Conservation (phyloP, 2,888 invertebrate species). For the Drosophila mimetica region DNA sequence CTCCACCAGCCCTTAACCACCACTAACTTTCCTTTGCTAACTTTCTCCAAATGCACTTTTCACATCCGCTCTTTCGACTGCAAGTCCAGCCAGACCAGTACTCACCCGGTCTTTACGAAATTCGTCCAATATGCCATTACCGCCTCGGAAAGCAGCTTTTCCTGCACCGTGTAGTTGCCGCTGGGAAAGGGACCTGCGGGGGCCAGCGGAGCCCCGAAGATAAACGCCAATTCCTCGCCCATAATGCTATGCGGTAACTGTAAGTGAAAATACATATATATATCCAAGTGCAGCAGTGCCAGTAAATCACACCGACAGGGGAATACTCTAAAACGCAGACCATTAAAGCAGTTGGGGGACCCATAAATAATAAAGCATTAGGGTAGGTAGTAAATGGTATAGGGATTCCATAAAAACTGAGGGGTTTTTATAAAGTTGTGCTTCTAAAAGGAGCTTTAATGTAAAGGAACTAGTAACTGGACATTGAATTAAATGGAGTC, state of each 20-base stretch:
- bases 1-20: neutral
- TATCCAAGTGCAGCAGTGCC: slow-evolving; percentile 13
- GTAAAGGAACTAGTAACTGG: too few species aligned
- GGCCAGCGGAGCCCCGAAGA: slow-evolving; percentile 93
- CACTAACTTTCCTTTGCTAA: slow-evolving; percentile 34
- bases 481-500: too few species aligned
- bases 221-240: slow-evolving; percentile 94
- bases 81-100: slow-evolving; percentile 47
- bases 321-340: slow-evolving; percentile 35
- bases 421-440: too few species aligned
- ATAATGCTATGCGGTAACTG: slow-evolving; percentile 91
- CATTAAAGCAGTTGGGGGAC: neutral
- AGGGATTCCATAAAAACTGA: neutral
- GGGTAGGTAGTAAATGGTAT: neutral
- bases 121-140: slow-evolving; percentile 96
- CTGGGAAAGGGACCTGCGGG: slow-evolving; percentile 89
- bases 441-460: too few species aligned
- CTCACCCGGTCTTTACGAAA: slow-evolving; percentile 95
- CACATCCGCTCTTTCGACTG: slow-evolving; percentile 47
- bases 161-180: slow-evolving; percentile 90
- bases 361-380: slow-evolving; percentile 17
- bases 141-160: slow-evolving; percentile 92
- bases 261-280: slow-evolving; percentile 41
- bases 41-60: slow-evolving; percentile 67
- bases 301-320: slow-evolving; percentile 22